These are phyloP conservation scores for Poeciliopsis infans DNA, from an alignment of 2,797 vertebrate genomes.

Conservation along the genomic window DNA sequence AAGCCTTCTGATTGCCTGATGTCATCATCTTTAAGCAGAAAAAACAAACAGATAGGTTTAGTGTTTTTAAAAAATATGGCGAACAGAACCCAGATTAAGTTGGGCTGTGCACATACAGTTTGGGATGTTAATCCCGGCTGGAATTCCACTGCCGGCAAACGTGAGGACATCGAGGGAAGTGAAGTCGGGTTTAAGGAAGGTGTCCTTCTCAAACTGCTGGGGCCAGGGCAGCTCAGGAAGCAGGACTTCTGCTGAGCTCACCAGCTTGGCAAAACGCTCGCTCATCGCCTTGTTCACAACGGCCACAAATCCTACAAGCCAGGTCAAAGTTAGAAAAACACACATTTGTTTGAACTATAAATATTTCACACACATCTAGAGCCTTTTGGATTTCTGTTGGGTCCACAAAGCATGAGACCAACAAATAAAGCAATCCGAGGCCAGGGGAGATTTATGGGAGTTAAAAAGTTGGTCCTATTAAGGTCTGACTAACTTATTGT, in stretches of 20 bases:
- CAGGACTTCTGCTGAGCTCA: slow-evolving; percentile 85
- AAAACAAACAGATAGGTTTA: neutral
- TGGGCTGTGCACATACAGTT: slow-evolving; percentile 82
- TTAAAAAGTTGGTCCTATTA: neutral
- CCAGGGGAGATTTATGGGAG: neutral
- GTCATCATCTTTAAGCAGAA: slow-evolving; percentile 84
- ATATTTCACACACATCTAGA: neutral
- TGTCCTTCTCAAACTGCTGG: slow-evolving; percentile 88
- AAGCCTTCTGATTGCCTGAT: slow-evolving; percentile 92
- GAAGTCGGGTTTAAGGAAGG: slow-evolving; percentile 92
- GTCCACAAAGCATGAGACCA: neutral
- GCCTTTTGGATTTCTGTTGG: neutral
- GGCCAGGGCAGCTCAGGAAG: slow-evolving; percentile 92
- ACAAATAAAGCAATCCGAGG: neutral
- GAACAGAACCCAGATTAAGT: neutral
- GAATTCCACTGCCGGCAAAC: slow-evolving; percentile 92
- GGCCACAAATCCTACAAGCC: slow-evolving; percentile 86
- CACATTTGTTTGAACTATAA: neutral
- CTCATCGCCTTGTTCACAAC: slow-evolving; percentile 95
- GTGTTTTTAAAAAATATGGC: too few species aligned
- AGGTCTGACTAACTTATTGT: neutral
- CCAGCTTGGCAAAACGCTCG: slow-evolving; percentile 87
- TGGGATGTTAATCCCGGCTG: slow-evolving; percentile 94
- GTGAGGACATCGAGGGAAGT: slow-evolving; percentile 93
- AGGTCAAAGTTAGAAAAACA: neutral